These are phyloP conservation scores for Columba livia DNA, from an alignment of 2,113 vertebrate species.

Conservation along the genomic window DNA sequence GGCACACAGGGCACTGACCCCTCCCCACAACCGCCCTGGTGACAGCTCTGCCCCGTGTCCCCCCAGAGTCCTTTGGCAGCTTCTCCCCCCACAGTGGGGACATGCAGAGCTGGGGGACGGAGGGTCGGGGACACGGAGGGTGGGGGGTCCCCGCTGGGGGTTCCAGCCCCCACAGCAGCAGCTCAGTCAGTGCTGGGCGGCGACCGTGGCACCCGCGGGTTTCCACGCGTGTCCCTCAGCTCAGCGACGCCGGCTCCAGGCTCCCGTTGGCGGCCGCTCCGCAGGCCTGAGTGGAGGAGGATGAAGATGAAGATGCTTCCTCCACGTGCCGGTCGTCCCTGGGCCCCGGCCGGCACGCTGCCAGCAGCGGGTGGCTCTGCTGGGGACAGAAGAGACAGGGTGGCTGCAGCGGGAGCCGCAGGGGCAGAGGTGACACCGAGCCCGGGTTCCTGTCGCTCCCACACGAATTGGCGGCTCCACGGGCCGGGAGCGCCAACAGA, in stretches of 20 bases:
- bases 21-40: background rate
- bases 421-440: background rate
- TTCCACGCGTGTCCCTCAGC: constrained; percentile 25
- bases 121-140: background rate
- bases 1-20: too few relatives aligned
- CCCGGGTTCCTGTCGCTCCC: background rate
- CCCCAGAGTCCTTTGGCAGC: too few relatives aligned
- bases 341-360: background rate
- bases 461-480: constrained; percentile 71
- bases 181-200: background rate
- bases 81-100: accelerated
- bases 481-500: constrained; percentile 72
- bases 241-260: constrained; percentile 33
- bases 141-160: accelerated
- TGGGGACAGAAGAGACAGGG: background rate
- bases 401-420: background rate
- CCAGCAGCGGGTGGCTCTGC: constrained; percentile 49
- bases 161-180: accelerated
- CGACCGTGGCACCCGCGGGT: accelerated
- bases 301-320: background rate
- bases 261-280: constrained; percentile 69
- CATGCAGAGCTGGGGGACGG: background rate
- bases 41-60: too few relatives aligned
- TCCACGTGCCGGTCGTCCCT: background rate
- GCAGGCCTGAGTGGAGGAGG: background rate